A percentile compares a stretch with the other conserved stretches of the same genome.
Evolutionary conservation across 35 echinoderm and acorn worm species (phyloP).

Genomic region (Apostichopus californicus): DNA sequence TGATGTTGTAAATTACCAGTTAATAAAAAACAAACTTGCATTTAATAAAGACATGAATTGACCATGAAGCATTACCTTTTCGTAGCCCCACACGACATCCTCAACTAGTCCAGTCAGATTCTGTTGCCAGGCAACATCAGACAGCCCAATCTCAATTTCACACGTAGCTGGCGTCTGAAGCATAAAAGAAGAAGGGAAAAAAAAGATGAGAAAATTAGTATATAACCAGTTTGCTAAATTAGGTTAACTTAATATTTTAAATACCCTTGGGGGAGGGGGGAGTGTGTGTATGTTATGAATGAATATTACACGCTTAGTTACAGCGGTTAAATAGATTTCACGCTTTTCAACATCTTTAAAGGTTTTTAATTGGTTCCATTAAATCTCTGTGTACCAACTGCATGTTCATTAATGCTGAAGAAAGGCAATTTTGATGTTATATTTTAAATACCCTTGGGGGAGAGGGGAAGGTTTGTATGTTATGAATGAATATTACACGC

Average conservation of each 20-base stretch:
- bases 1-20: too few relatives aligned
- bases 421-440: not conserved
- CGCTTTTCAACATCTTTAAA: not conserved
- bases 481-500: not conserved
- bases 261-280: not conserved
- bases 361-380: not conserved
- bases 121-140: constrained; percentile 65
- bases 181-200: constrained; percentile 8
- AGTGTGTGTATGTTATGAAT: not conserved
- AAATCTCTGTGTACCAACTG: too few relatives aligned
- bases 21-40: not conserved
- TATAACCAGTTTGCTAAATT: constrained; percentile 13
- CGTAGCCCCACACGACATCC: constrained; percentile 65
- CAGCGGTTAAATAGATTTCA: not conserved
- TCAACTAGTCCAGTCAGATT: constrained; percentile 59
- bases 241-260: constrained; percentile 26
- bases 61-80: constrained; percentile 40
- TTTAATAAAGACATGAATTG: not conserved
- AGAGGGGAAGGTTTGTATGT: not conserved
- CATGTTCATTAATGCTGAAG: too few relatives aligned
- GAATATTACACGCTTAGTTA: not conserved
- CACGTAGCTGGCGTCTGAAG: constrained; percentile 19
- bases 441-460: not conserved
- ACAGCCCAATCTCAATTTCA: constrained; percentile 51
- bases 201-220: not conserved